Evolutionary conservation across 1,140 invertebrate genomes (phyloP).

Genomic region (Colletes gigas): DNA sequence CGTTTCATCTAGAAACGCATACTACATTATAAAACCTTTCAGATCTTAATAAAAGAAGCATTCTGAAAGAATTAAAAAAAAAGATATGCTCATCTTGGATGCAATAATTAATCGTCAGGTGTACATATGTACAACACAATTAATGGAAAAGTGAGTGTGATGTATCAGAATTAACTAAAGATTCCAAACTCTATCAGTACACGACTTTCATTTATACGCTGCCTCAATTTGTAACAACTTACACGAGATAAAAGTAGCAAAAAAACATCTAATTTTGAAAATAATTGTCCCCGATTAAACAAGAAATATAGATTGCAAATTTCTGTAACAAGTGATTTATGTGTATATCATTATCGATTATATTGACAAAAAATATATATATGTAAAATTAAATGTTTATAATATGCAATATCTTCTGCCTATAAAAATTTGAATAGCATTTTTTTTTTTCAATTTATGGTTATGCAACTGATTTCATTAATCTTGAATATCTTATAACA

Average conservation of each 20-base stretch:
- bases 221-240: constrained; percentile 41
- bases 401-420: constrained; percentile 37
- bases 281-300: constrained; percentile 23
- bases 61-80: constrained; percentile 54
- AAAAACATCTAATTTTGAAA: constrained; percentile 28
- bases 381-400: constrained; percentile 42
- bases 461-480: constrained; percentile 60
- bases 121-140: constrained; percentile 44
- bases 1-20: constrained; percentile 48
- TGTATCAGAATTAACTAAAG: neutral
- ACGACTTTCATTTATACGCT: constrained; percentile 10
- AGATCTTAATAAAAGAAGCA: constrained; percentile 41
- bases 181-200: neutral
- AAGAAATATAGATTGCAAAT: constrained; percentile 52
- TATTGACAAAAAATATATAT: constrained; percentile 42
- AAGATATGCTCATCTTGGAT: constrained; percentile 37
- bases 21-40: constrained; percentile 50
- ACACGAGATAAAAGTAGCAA: constrained; percentile 38
- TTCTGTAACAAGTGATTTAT: constrained; percentile 52
- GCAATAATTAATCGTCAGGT: constrained; percentile 43
- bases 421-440: constrained; percentile 61
- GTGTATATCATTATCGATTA: constrained; percentile 20
- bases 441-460: constrained; percentile 41
- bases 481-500: constrained; percentile 44
- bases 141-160: constrained; percentile 31